Base-by-base conservation (phyloP, 2,113 vertebrate species). In the Romanogobio albipinnatus region DNA sequence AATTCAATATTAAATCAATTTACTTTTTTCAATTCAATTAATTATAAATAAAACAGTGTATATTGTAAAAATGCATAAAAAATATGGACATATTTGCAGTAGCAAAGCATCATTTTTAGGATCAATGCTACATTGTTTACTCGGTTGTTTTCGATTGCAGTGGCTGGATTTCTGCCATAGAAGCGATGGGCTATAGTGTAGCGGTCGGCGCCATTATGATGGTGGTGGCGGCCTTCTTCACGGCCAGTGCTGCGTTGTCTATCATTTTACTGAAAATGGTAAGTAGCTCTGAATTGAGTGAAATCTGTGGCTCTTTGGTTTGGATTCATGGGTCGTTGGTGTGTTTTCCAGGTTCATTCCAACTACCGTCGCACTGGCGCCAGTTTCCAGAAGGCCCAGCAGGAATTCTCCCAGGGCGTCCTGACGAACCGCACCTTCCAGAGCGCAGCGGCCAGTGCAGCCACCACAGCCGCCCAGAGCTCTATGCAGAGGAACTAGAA, bases 361-460 rank as follows among this genome's bases (percentile, higher is more conserved):
- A 87, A 96, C 85, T 99, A 99, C 76, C 97, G 98, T 17, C 95
- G 95, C 56, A 97, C 97, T 0, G 97, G 97, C 14, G 98, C 98
- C 90, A 99, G 96, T 85, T 99, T 99, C 94, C 96, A 98, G 39
- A 96, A 97, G 89, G 98, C 98, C 0, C 98, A 99, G 90, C 97
- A 98, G 82, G 98, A 99, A 76, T 97, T 99, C 84, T 99, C 98
- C 19, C 97, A 99, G 86, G 98, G 97, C 47, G 96, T 99, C 88
- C 91, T 99, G 87, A 95, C 93, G 92, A 99, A 87, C 91, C 94
- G 96, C 74, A 92, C 91, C 84, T 96, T 99, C 93, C 97, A 96
- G 85, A 94, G 83, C 0, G 95, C 96, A 0, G 96, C 98, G 0
- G 45, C 96, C 0, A 92, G 90, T 0, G 96, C 92, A 0, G 97